Percentiles rank a stretch among this genome's conserved stretches.
Evolutionary conservation across 2,888 invertebrate genomes (phyloP).

Genomic region (Harpalus rubripes): DNA sequence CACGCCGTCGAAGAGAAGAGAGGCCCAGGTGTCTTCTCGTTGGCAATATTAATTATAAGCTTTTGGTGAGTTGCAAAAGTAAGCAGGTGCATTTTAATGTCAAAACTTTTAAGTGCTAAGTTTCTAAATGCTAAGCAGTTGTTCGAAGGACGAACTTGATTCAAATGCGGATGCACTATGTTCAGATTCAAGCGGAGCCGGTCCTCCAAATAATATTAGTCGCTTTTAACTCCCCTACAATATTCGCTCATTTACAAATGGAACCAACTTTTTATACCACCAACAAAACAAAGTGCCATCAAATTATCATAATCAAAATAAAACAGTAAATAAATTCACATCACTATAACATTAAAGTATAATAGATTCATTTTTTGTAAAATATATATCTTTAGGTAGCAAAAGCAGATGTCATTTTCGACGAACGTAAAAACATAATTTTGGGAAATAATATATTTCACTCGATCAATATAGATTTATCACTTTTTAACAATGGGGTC

Average conservation of each 20-base stretch:
- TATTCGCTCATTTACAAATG: conserved; percentile 25
- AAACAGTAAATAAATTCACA: too few species aligned
- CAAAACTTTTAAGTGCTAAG: conserved; percentile 74
- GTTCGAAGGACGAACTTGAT: conserved; percentile 71
- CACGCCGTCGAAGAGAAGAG: conserved; percentile 47
- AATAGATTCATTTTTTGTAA: too few species aligned
- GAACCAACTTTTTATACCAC: neutral
- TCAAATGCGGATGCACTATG: conserved; percentile 51
- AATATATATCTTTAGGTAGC: too few species aligned
- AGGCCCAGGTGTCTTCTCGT: conserved; percentile 61
- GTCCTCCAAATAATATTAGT: conserved; percentile 52
- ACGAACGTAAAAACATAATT: too few species aligned
- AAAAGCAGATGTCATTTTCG: too few species aligned
- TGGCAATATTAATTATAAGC: conserved; percentile 66
- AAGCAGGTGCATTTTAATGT: conserved; percentile 68
- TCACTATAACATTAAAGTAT: too few species aligned
- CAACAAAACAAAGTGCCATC: neutral
- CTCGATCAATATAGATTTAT: too few species aligned
- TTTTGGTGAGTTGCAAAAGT: conserved; percentile 70
- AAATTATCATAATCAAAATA: conserved; percentile 5
- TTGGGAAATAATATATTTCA: too few species aligned
- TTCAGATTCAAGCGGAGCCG: too few species aligned
- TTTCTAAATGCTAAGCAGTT: conserved; percentile 75
- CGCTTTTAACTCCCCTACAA: conserved; percentile 57
- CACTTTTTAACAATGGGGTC: too few species aligned